These are phyloP conservation scores for Galaxea fascicularis DNA, from an alignment of 92 coral and sea anemone genomes.

Conservation along the genomic window DNA sequence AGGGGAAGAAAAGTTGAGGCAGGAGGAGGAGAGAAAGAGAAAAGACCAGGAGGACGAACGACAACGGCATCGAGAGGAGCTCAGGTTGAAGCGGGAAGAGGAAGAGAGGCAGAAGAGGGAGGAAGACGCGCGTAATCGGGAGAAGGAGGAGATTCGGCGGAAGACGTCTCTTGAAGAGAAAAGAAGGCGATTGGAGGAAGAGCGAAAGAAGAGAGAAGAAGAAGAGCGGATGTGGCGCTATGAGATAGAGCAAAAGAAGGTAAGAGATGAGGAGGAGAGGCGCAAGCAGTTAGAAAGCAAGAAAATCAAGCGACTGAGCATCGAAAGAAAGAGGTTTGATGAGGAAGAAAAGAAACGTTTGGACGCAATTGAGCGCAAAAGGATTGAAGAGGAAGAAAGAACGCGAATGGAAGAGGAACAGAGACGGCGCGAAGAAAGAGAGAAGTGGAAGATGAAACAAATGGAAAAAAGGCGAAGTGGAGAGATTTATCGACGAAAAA, in stretches of 20 bases:
- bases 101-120: conserved; percentile 43
- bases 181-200: conserved; percentile 40
- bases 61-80: conserved; percentile 45
- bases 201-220: conserved; percentile 46
- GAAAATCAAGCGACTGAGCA: conserved; percentile 31
- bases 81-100: conserved; percentile 53
- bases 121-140: conserved; percentile 20
- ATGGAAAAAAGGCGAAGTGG: conserved; percentile 61
- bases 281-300: conserved; percentile 37
- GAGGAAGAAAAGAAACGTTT: conserved; percentile 56
- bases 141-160: conserved; percentile 29
- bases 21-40: conserved; percentile 43
- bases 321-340: conserved; percentile 35
- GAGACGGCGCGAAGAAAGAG: conserved; percentile 57
- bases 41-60: conserved; percentile 58
- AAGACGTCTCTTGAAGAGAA: conserved; percentile 34
- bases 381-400: conserved; percentile 62
- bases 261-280: conserved; percentile 52
- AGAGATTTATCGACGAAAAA: conserved; percentile 67
- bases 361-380: conserved; percentile 49
- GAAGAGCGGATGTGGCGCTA: conserved; percentile 43
- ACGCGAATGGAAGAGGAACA: conserved; percentile 60
- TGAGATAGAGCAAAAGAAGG: conserved; percentile 34
- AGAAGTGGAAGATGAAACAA: conserved; percentile 60
- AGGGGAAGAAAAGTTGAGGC: conserved; percentile 53